Percentiles rank a stretch among this genome's conserved stretches.
Evolutionary conservation across 1,140 invertebrate species (phyloP).

Genomic region (Drosophila santomea): DNA sequence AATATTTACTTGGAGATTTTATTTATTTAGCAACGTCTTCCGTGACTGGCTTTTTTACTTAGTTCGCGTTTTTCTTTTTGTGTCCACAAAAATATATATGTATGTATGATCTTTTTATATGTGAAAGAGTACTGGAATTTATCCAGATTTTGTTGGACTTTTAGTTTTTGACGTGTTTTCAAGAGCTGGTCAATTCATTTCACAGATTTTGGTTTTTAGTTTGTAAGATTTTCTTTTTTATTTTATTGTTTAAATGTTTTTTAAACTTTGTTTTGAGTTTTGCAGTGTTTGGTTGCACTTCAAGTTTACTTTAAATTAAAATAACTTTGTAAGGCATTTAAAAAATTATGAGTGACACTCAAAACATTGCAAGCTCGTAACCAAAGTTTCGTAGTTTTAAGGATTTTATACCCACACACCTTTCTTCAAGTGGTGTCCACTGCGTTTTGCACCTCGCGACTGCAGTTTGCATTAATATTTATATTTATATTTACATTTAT

Average conservation of each 20-base stretch:
- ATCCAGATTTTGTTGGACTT: neutral
- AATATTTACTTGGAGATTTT: constrained; percentile 18
- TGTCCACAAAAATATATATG: neutral
- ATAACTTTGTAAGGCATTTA: too few species aligned
- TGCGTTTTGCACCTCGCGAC: constrained; percentile 34
- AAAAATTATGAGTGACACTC: neutral
- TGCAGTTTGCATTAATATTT: constrained; percentile 53
- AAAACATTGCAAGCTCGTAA: constrained; percentile 2
- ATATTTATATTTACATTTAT: constrained; percentile 68
- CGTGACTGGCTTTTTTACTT: neutral
- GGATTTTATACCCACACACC: constrained; percentile 43
- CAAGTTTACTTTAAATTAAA: neutral
- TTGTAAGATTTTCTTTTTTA: neutral
- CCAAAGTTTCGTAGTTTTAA: neutral
- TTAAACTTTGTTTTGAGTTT: neutral
- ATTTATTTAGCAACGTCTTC: constrained; percentile 23
- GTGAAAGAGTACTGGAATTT: neutral
- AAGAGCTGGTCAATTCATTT: too few species aligned
- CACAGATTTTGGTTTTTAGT: neutral
- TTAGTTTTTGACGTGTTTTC: too few species aligned
- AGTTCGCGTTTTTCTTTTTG: neutral
- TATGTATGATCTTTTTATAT: neutral
- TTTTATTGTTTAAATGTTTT: neutral
- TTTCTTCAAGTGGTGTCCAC: constrained; percentile 59
- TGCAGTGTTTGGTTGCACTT: neutral